Base-by-base conservation (phyloP, 2,113 vertebrate species). In the Salminus brasiliensis region DNA sequence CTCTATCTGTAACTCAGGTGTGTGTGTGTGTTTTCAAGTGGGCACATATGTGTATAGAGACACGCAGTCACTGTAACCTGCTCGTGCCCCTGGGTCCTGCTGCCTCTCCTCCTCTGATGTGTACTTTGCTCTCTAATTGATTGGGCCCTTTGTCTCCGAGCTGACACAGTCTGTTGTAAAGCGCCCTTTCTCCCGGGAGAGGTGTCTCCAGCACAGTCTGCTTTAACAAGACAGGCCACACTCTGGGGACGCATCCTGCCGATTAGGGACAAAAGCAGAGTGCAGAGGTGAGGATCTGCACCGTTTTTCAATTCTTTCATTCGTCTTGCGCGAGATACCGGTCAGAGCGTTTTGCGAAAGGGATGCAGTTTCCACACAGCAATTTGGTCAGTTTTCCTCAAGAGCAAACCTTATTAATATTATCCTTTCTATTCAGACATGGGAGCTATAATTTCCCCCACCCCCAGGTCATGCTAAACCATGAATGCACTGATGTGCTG, bases 101-200 rank as follows among this genome's bases (percentile, higher is more conserved):
- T 11, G 13, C 57, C 72, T 55, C 68, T 80, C 65, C 80, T 77
- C 72, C 70, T 84, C 68, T 68, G 80, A 80, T 87, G 79, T 87
- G 85, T 84, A 71, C 74, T 76, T 86, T 55, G 72, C 74, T 82
- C 53, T 87, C 66, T 88, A 89, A 90, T 87, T 88, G 87, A 89
- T 87, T 86, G 78, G 80, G 74, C 76, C 88, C 72, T 81, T 67
- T 85, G 86, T 87, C 79, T 86, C 32, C 10, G 7, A 23, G 36
- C 69, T 47, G 83, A 81, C 69, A 79, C 81, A 78, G 79, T 88
- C 73, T 68, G 79, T 82, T 86, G 60, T 5, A 53, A 82, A 67
- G 60, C 41, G 32, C 1, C 60, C 60, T 29, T 62, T 25, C 81
- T 76, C 71, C 2, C 60, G 85, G 32, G 78, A 80, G 65, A 62